Evolutionary conservation across 2,797 vertebrate genomes (phyloP), one percentile per base, ranked within the genome.

Genomic region (Limosa lapponica): DNA sequence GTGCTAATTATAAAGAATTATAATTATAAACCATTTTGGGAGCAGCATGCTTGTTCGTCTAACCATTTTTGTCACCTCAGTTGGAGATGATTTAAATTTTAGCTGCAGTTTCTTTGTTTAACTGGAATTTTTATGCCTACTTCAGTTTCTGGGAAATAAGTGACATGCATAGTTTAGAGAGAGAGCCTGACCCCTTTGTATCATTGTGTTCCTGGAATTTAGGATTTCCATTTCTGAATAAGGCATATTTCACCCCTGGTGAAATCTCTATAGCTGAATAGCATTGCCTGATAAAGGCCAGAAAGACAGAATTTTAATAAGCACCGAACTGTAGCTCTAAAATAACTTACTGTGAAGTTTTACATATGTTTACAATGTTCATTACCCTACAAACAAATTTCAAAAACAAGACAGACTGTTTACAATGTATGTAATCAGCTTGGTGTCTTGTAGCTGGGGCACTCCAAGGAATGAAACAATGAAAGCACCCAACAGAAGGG

Each of bases 251-350:
- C 81, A 96, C 73, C 75, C 95, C 84, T 90, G 75, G 46, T 95
- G 93, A 97, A 96, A 96, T 94, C 84, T 71, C 92, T 95, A 77
- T 48, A 89, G 90, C 37, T 94, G 85, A 97, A 95, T 95, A 59
- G 73, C 69, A 71, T 70, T 89, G 79, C 55, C 75, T 93, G 87
- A 32, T 93, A 89, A 93, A 81, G 67, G 65, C 67, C 73, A 93
- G 58, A 81, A 97, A 96, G 84, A 91, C 41, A 92, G 94, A 91
- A 92, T 95, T 96, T 96, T 90, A 97, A 96, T 94, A 86, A 92
- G 90, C 43, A 55, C 48, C 10, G 23, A 96, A 91, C 54, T 58
- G 39, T 65, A 82, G 83, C 41, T 82, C 88, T 82, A 85, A 87
- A 94, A 93, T 66, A 90, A 89, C 44, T 82, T 82, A 66, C 54